Conservation (phyloP, 2,797 vertebrate genomes). For the Rhinophrynus dorsalis region DNA sequence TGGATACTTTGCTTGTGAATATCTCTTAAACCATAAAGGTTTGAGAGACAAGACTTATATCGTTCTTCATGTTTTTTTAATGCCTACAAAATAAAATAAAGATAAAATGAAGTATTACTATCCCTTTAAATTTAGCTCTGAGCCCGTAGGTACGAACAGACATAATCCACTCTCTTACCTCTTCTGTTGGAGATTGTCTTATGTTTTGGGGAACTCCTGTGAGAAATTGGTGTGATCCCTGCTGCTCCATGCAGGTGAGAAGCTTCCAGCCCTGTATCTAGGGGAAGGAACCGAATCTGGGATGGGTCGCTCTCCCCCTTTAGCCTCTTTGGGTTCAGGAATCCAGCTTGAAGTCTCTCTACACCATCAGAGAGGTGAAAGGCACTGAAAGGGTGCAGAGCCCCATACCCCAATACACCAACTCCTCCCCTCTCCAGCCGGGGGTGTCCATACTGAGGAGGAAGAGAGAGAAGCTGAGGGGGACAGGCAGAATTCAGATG, state of each 20-base stretch:
- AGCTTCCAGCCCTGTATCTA: conserved; percentile 25
- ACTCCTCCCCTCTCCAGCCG: conserved; percentile 27
- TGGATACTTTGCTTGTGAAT: no score
- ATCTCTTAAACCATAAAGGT: no score
- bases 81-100: no score
- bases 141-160: no score
- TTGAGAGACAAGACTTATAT: no score
- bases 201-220: conserved; percentile 24
- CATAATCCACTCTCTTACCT: conserved; percentile 31
- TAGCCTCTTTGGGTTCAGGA: conserved; percentile 29
- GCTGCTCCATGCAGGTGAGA: neutral
- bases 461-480: conserved; percentile 43
- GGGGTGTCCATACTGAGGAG: conserved; percentile 39
- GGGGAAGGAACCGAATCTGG: conserved; percentile 34
- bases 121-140: no score
- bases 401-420: conserved; percentile 40
- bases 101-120: no score
- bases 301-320: conserved; percentile 40
- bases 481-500: conserved; percentile 21
- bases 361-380: conserved; percentile 43
- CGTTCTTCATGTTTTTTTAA: no score
- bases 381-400: conserved; percentile 46
- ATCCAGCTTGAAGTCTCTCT: conserved; percentile 36
- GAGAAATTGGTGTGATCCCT: conserved; percentile 6
- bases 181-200: conserved; percentile 14